phyloP scores from a whole-genome alignment of 1,140 invertebrate species.

The Spodoptera frugiperda region DNA sequence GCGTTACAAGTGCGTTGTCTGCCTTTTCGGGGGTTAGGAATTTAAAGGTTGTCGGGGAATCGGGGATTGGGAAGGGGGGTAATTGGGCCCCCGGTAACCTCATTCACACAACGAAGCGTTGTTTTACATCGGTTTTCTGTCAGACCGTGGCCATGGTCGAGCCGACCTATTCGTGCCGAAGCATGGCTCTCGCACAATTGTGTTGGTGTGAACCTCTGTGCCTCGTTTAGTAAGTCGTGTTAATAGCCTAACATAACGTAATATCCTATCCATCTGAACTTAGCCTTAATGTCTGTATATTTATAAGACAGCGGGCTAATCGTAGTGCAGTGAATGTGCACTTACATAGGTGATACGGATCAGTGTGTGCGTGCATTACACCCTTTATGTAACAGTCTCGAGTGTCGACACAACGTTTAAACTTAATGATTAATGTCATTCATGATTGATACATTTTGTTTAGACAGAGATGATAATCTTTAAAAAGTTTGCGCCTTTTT shows the following conservation, averaged over 20 bases:
- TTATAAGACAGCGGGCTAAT: constrained; percentile 26
- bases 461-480: background rate
- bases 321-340: constrained; percentile 27
- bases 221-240: background rate
- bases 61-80: no score
- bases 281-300: constrained; percentile 22
- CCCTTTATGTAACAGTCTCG: background rate
- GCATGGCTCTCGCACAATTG: no score
- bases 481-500: background rate
- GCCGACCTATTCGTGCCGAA: no score
- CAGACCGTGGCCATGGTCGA: no score
- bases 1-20: no score
- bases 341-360: constrained; percentile 1
- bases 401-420: constrained; percentile 21
- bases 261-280: constrained; percentile 12
- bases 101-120: no score
- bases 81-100: no score
- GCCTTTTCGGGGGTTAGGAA: no score
- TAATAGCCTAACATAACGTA: background rate
- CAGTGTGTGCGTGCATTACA: constrained; percentile 9
- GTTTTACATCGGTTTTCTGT: no score
- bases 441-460: constrained; percentile 10
- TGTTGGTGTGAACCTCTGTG: background rate
- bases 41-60: no score
- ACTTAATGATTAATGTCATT: constrained; percentile 19